A percentile compares a stretch with the other conserved stretches of the same genome.
These are phyloP conservation scores for Oxygymnocypris stewartii DNA, from an alignment of 2,113 vertebrate genomes.

Conservation along the genomic window DNA sequence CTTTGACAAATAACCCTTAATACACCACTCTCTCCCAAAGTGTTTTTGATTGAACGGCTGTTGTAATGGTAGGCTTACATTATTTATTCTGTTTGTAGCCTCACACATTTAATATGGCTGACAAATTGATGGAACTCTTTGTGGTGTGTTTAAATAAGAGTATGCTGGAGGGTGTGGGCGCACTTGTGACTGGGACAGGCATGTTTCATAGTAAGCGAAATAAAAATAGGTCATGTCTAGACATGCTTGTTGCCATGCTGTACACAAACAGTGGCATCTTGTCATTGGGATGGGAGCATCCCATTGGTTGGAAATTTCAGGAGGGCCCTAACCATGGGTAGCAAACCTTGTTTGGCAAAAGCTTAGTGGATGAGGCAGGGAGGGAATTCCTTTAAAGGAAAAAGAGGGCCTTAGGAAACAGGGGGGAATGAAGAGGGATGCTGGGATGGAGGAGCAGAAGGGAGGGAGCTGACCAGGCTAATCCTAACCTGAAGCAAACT, in stretches of 20 bases:
- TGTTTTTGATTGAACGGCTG: not conserved
- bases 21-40: not conserved
- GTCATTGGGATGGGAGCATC: conserved; percentile 27
- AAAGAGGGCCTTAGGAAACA: conserved; percentile 22
- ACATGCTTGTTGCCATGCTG: conserved; percentile 48
- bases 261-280: conserved; percentile 33
- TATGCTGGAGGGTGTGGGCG: conserved; percentile 42
- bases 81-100: conserved; percentile 15
- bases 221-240: conserved; percentile 56
- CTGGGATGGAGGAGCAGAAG: not conserved
- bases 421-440: conserved; percentile 3
- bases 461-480: conserved; percentile 39
- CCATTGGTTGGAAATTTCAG: conserved; percentile 34
- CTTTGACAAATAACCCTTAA: not conserved
- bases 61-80: not conserved
- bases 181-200: conserved; percentile 44
- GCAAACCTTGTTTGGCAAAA: conserved; percentile 4
- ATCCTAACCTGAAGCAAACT: conserved; percentile 45
- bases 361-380: not conserved
- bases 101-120: not conserved
- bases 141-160: conserved; percentile 36
- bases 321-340: conserved; percentile 5
- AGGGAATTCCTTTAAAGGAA: conserved; percentile 32
- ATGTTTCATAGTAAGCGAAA: conserved; percentile 46
- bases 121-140: conserved; percentile 27